Conservation (phyloP, 2,113 vertebrate species). For the Pluvianellus socialis region DNA sequence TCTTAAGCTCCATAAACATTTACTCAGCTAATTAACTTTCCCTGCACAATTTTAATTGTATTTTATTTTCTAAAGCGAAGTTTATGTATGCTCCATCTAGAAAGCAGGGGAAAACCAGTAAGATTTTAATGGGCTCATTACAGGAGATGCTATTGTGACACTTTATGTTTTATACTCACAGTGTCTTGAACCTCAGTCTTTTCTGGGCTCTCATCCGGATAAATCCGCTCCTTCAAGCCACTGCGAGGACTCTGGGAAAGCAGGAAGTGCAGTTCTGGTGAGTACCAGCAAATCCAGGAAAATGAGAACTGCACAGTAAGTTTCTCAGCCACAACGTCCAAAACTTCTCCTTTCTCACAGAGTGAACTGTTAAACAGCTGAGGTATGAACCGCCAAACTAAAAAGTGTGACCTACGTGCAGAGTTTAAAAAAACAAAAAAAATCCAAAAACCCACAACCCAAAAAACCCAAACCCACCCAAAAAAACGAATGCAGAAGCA, state of each 20-base stretch:
- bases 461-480: too few relatives aligned
- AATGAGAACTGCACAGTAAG: not conserved
- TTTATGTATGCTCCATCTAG: not conserved
- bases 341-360: conserved; percentile 12
- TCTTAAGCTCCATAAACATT: conserved; percentile 31
- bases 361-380: not conserved
- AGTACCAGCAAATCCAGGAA: not conserved
- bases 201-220: conserved; percentile 76
- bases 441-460: not conserved
- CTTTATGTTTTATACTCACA: conserved; percentile 64
- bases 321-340: not conserved
- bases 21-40: conserved; percentile 10
- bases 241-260: conserved; percentile 75
- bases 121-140: not conserved
- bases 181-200: conserved; percentile 75
- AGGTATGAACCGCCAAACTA: not conserved
- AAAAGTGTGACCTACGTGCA: not conserved
- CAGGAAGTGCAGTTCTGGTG: not conserved
- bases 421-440: too few relatives aligned
- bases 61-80: conserved; percentile 36
- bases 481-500: not conserved
- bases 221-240: conserved; percentile 73
- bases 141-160: not conserved
- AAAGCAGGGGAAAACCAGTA: not conserved
- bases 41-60: not conserved